Evolutionary conservation across 2,888 invertebrate genomes (phyloP).

Genomic region (Caenorhabditis wallacei): DNA sequence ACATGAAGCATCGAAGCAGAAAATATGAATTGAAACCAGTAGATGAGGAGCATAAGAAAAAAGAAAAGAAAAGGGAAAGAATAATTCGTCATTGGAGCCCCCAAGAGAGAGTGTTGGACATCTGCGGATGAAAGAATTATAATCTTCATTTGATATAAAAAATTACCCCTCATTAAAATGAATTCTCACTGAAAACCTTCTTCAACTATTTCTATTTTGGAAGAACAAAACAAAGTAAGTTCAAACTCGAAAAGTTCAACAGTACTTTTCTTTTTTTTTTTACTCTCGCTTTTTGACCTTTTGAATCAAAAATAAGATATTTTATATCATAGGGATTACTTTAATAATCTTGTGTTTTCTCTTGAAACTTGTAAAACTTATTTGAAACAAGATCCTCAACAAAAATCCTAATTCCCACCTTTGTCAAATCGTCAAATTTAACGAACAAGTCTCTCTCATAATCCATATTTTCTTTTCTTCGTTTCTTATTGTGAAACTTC

Average conservation of each 20-base stretch:
- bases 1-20: conserved; percentile 47
- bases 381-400: too few species aligned
- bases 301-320: too few species aligned
- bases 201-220: conserved; percentile 2
- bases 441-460: too few species aligned
- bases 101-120: conserved; percentile 5
- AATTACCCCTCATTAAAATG: background rate
- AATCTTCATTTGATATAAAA: conserved; percentile 8
- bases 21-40: conserved; percentile 49
- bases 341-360: background rate
- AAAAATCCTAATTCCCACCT: too few species aligned
- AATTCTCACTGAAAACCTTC: background rate
- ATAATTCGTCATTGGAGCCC: conserved; percentile 26
- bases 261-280: background rate
- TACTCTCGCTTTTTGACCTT: background rate
- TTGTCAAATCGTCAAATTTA: too few species aligned
- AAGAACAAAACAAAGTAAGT: background rate
- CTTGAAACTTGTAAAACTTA: too few species aligned
- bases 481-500: too few species aligned
- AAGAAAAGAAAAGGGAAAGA: conserved; percentile 1
- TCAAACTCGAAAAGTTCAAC: background rate
- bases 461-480: too few species aligned
- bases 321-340: background rate
- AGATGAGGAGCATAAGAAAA: conserved; percentile 18
- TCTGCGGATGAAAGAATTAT: conserved; percentile 5